Conservation (phyloP, 2,113 vertebrate species). For the Heterotilapia buettikoferi region DNA sequence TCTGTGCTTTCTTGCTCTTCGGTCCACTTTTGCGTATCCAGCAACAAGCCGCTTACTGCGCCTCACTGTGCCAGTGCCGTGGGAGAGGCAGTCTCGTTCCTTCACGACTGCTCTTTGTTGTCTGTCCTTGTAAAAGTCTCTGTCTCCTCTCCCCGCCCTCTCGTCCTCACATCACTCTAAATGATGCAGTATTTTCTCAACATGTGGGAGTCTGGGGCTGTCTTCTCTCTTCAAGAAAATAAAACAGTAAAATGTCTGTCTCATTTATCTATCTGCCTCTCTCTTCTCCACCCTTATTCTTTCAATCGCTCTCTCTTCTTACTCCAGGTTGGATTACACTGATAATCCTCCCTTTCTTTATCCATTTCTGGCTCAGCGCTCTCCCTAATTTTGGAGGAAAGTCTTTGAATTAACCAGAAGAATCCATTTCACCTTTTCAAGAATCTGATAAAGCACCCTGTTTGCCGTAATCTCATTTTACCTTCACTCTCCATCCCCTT, state of each 20-base stretch:
- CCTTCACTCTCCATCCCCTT: not conserved
- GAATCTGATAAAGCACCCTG: slow-evolving; percentile 37
- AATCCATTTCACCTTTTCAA: slow-evolving; percentile 31
- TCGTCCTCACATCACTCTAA: slow-evolving; percentile 26
- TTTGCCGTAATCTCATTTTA: slow-evolving; percentile 10
- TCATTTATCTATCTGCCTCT: slow-evolving; percentile 31
- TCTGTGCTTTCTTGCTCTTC: slow-evolving; percentile 16
- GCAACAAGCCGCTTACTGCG: not conserved
- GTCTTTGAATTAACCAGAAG: slow-evolving; percentile 21
- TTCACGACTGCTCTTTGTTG: slow-evolving; percentile 12
- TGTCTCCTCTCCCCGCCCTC: not conserved
- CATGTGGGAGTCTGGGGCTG: slow-evolving; percentile 33
- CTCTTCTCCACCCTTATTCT: slow-evolving; percentile 1
- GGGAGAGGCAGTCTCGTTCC: not conserved
- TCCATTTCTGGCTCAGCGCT: not conserved
- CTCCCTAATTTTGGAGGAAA: slow-evolving; percentile 6
- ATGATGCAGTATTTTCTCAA: slow-evolving; percentile 31
- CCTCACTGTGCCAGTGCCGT: not conserved
- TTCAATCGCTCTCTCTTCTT: not conserved
- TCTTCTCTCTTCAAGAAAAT: slow-evolving; percentile 32
- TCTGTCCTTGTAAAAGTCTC: slow-evolving; percentile 35
- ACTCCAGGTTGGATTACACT: not conserved
- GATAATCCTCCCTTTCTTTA: not conserved
- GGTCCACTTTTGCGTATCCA: slow-evolving; percentile 5
- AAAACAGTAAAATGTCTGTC: slow-evolving; percentile 40